Percentiles rank a stretch among this genome's conserved stretches.
phyloP scores from a whole-genome alignment of 1,140 invertebrate species.

The Dendrolimus punctatus region DNA sequence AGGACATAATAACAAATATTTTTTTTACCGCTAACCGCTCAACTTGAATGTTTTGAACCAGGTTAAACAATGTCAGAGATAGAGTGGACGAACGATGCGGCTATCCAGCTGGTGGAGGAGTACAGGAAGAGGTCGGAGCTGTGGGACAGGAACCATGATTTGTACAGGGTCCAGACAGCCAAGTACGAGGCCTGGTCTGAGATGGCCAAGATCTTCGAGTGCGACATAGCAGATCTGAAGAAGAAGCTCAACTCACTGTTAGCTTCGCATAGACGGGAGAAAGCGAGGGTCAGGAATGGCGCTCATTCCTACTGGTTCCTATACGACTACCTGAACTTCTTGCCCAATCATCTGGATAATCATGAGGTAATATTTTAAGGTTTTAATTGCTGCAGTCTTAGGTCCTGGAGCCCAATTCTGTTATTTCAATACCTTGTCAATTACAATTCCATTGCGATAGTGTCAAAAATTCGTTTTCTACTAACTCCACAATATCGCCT shows the following conservation, averaged over 20 bases:
- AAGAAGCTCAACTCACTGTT: conserved; percentile 60
- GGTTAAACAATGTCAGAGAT: conserved; percentile 21
- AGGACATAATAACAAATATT: too few relatives aligned
- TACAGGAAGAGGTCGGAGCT: conserved; percentile 35
- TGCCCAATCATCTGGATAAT: conserved; percentile 37
- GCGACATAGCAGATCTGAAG: conserved; percentile 41
- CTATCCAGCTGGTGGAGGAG: conserved; percentile 35
- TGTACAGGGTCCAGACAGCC: conserved; percentile 34
- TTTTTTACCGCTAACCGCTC: too few relatives aligned
- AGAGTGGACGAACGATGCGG: conserved; percentile 44
- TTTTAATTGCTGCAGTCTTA: too few relatives aligned
- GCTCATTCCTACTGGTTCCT: conserved; percentile 47
- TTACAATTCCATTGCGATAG: too few relatives aligned
- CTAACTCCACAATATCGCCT: too few relatives aligned
- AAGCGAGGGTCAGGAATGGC: conserved; percentile 37
- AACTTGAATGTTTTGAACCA: too few relatives aligned
- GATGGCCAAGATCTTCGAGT: conserved; percentile 41
- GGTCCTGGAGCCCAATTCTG: too few relatives aligned
- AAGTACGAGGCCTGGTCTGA: conserved; percentile 53
- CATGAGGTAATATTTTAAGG: background rate
- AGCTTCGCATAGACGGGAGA: conserved; percentile 55
- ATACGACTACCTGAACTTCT: conserved; percentile 42
- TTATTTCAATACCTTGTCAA: too few relatives aligned
- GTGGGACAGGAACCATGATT: conserved; percentile 40
- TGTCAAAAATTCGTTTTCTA: too few relatives aligned